Evolutionary conservation across 1,140 invertebrate species (phyloP).

Genomic region (Cotesia vestalis): DNA sequence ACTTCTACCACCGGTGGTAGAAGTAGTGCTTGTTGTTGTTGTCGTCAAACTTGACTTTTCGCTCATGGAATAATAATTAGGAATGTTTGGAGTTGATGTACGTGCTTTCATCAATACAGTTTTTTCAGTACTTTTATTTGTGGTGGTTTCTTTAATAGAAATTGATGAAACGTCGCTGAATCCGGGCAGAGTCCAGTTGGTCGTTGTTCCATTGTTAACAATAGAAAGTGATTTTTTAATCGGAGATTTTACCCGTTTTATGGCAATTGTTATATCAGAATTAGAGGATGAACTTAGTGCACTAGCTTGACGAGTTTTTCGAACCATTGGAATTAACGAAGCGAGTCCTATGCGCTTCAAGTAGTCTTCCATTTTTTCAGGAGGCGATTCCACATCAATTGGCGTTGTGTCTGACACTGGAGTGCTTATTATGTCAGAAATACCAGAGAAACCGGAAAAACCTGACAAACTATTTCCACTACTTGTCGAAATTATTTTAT

Average conservation of each 20-base stretch:
- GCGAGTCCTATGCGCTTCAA: constrained; percentile 70
- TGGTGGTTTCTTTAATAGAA: constrained; percentile 56
- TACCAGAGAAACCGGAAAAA: constrained; percentile 58
- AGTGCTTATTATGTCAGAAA: constrained; percentile 57
- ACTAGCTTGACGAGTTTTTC: constrained; percentile 73
- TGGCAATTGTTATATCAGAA: constrained; percentile 59
- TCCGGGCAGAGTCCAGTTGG: constrained; percentile 48
- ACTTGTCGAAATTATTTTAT: constrained; percentile 46
- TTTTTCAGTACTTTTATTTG: constrained; percentile 58
- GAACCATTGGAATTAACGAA: constrained; percentile 73
- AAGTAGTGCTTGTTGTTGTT: constrained; percentile 41
- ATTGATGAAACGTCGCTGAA: constrained; percentile 63
- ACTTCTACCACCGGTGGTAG: constrained; percentile 49
- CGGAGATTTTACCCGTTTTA: constrained; percentile 51
- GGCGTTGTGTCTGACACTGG: constrained; percentile 47
- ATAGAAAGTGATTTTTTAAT: constrained; percentile 46
- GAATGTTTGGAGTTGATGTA: constrained; percentile 62
- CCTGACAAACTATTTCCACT: constrained; percentile 55
- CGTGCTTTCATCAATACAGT: constrained; percentile 59
- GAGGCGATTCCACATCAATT: constrained; percentile 53
- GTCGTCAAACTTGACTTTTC: constrained; percentile 38
- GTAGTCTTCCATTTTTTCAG: constrained; percentile 68
- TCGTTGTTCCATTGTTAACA: constrained; percentile 37
- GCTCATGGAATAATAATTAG: constrained; percentile 51
- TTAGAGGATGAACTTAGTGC: constrained; percentile 71